Evolutionary conservation across 2,888 invertebrate species (phyloP).

Genomic region (Oligia strigilis): DNA sequence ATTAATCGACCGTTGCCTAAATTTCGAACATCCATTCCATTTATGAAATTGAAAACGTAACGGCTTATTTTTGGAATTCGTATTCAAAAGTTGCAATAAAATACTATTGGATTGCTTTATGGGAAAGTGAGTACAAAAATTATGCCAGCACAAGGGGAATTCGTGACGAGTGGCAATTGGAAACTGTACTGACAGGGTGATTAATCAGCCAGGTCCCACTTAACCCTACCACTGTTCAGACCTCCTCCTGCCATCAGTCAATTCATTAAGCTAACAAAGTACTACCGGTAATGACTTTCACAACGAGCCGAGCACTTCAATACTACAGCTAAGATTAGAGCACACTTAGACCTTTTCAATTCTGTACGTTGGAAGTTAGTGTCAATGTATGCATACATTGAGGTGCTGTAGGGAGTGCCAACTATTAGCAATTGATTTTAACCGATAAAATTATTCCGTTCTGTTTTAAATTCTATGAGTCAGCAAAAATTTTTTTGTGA

Average conservation of each 20-base stretch:
- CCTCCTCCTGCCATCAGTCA: slow-evolving; percentile 89
- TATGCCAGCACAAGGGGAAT: slow-evolving; percentile 78
- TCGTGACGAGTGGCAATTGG: slow-evolving; percentile 88
- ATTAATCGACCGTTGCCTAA: slow-evolving; percentile 60
- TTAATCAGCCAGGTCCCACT: slow-evolving; percentile 89
- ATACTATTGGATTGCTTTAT: slow-evolving; percentile 64
- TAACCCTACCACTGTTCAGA: slow-evolving; percentile 89
- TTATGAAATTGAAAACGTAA: slow-evolving; percentile 71
- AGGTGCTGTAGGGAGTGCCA: neutral
- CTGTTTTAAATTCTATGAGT: neutral
- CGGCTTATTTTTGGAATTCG: slow-evolving; percentile 64
- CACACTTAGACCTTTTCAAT: slow-evolving; percentile 69
- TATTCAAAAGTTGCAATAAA: slow-evolving; percentile 63
- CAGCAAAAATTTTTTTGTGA: neutral
- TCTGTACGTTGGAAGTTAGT: slow-evolving; percentile 60
- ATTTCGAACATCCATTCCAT: slow-evolving; percentile 66
- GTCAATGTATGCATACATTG: slow-evolving; percentile 30
- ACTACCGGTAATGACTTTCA: slow-evolving; percentile 88
- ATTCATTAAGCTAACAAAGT: slow-evolving; percentile 90
- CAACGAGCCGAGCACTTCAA: slow-evolving; percentile 81
- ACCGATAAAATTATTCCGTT: neutral
- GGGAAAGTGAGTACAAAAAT: slow-evolving; percentile 75
- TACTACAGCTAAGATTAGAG: slow-evolving; percentile 78
- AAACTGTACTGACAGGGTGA: slow-evolving; percentile 89
- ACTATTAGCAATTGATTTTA: neutral